Evolutionary conservation across 1,140 invertebrate genomes (phyloP).

Genomic region (Pristionchus pacificus): DNA sequence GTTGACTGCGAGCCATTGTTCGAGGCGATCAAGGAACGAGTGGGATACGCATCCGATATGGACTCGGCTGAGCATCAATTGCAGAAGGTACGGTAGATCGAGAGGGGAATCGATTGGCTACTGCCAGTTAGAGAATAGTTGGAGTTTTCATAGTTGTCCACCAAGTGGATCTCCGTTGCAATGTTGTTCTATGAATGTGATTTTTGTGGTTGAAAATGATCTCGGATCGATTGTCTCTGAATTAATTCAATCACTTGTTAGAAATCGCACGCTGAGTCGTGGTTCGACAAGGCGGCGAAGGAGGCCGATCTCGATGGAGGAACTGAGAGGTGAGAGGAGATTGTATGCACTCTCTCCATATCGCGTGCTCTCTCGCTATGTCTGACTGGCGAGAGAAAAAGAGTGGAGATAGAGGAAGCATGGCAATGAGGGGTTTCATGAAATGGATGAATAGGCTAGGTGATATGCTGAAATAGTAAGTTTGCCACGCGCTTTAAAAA

Average conservation of each 20-base stretch:
- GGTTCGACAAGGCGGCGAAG: slow-evolving; percentile 75
- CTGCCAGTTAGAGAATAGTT: too few species aligned
- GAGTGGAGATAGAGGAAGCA: not conserved
- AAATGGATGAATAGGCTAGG: not conserved
- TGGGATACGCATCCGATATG: slow-evolving; percentile 73
- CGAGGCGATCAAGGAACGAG: slow-evolving; percentile 69
- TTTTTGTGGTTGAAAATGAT: not conserved
- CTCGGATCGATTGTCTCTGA: too few species aligned
- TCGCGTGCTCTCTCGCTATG: slow-evolving; percentile 1
- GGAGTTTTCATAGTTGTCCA: too few species aligned
- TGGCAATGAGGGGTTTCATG: not conserved
- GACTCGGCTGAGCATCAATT: slow-evolving; percentile 72
- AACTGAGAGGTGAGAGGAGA: slow-evolving; percentile 75
- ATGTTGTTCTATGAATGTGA: slow-evolving; percentile 2
- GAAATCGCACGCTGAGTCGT: slow-evolving; percentile 63
- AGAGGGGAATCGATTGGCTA: too few species aligned
- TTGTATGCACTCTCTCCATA: slow-evolving; percentile 1
- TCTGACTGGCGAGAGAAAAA: not conserved
- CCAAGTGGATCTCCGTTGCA: not conserved
- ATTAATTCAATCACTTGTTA: too few species aligned
- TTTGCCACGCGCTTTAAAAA: not conserved
- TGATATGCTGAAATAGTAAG: not conserved
- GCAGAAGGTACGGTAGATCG: slow-evolving; percentile 61
- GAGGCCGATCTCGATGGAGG: slow-evolving; percentile 73
- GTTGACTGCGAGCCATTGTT: slow-evolving; percentile 63